Evolutionary conservation across 2,888 invertebrate species (phyloP).

Genomic region (Syrista parreyssii): DNA sequence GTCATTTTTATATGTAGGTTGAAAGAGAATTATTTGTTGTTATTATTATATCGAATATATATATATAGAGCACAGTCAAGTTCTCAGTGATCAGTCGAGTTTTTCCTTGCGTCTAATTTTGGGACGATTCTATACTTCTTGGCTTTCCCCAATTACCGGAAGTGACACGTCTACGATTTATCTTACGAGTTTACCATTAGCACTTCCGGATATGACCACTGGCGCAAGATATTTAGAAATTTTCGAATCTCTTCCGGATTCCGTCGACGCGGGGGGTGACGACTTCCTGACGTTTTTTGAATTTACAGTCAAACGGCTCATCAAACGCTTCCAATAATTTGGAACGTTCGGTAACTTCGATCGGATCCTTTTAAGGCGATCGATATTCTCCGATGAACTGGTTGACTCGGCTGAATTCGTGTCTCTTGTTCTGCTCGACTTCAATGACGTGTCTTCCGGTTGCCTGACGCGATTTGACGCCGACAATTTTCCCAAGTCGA

Average conservation of each 20-base stretch:
- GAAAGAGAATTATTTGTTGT: too few species aligned
- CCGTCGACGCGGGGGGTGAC: background rate
- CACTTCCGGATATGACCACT: background rate
- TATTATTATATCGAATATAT: too few species aligned
- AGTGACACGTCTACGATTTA: too few species aligned
- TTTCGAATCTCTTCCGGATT: background rate
- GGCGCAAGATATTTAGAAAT: background rate
- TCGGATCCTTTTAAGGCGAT: slow-evolving; percentile 37
- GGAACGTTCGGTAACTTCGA: slow-evolving; percentile 43
- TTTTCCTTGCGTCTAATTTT: too few species aligned
- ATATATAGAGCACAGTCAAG: too few species aligned
- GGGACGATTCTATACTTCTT: too few species aligned
- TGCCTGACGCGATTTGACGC: slow-evolving; percentile 1
- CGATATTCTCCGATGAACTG: background rate
- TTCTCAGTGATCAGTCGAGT: too few species aligned
- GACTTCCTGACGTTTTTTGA: background rate
- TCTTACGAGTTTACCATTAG: background rate
- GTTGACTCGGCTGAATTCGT: slow-evolving; percentile 8
- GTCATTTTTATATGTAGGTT: too few species aligned
- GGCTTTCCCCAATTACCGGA: too few species aligned
- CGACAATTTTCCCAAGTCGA: slow-evolving; percentile 5
- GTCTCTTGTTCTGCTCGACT: slow-evolving; percentile 10
- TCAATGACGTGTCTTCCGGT: slow-evolving; percentile 12
- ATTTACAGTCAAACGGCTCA: slow-evolving; percentile 21
- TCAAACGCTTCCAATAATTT: slow-evolving; percentile 41